Evolutionary conservation across 1,140 invertebrate species (phyloP), one percentile per base, ranked within the genome.

Genomic region (Stegodyphus mimosarum): DNA sequence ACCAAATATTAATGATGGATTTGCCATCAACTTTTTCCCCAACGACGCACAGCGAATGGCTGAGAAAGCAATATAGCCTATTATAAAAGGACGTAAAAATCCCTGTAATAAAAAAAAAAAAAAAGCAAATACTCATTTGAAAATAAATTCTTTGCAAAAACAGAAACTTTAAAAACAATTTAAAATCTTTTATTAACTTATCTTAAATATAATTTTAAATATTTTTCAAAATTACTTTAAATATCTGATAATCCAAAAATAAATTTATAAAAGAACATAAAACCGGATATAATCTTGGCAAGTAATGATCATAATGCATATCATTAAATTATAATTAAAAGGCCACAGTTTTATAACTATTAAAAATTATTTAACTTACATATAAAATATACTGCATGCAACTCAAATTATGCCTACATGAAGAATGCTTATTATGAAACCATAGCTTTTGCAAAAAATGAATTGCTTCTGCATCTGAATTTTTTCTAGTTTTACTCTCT

Each of bases 61-160:
- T 10, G 69, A 70, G 50, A 74, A 83, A 11, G 73, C 86, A 49
- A 48, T 6, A 76, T 86, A 87, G 7, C 87, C 83, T 53, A 87
- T 64, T 13, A 86, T 10, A 63, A 87, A 87, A 17, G 83, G 83
- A 17, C 67, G 60, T 0, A 87, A 50, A 83, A 81, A 80, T 11
- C 87, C 87, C 87, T 87, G 50, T 13, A 71, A 71, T 67, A 66
- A 74, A 70, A 50, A 83, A 5, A 70, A 85, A 86, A 49, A 60
- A 10, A 74, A 63, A 33, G 9, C 15, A 1, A 60, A 9, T 10
- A 60, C 5, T 1, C 15, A 60, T 10, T 15, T 60, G 55, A 0
- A 60, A 60, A 60, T 33, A 33, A 33, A 33, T 33, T 33, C 33
- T 33, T 33, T 33, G 33, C 3, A 33, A 33, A 33, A 33, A 3